Conservation (phyloP, 2,797 vertebrate species). For the Spatula versicolor region DNA sequence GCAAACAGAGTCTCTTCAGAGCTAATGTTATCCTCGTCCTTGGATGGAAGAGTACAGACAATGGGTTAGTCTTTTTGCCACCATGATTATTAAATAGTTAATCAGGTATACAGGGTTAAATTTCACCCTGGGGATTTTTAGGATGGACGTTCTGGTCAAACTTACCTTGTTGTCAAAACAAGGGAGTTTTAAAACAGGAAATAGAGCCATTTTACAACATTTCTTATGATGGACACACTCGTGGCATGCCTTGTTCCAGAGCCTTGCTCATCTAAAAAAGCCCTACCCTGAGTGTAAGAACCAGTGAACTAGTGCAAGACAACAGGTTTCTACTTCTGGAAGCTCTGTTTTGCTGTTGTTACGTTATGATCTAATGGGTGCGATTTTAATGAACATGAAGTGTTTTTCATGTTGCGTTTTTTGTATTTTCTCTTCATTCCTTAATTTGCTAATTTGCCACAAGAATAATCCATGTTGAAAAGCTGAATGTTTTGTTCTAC, state of each 20-base stretch:
- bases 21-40: conserved; percentile 25
- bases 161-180: neutral
- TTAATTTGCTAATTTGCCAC: neutral
- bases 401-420: neutral
- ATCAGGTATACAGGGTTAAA: conserved; percentile 66
- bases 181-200: conserved; percentile 19
- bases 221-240: neutral
- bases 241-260: neutral
- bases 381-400: neutral
- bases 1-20: conserved; percentile 11
- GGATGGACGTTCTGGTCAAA: neutral
- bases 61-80: conserved; percentile 62
- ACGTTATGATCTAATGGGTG: neutral
- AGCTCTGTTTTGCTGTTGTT: neutral
- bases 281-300: neutral
- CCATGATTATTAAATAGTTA: conserved; percentile 68
- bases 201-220: neutral
- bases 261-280: neutral
- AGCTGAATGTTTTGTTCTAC: neutral
- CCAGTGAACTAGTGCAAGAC: neutral
- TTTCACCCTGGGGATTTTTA: conserved; percentile 47
- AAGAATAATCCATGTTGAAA: neutral
- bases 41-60: conserved; percentile 44
- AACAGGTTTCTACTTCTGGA: neutral
- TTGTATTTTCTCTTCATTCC: neutral